These are phyloP conservation scores for Dichetophora obliterata DNA, from an alignment of 2,888 invertebrate genomes.

Conservation along the genomic window DNA sequence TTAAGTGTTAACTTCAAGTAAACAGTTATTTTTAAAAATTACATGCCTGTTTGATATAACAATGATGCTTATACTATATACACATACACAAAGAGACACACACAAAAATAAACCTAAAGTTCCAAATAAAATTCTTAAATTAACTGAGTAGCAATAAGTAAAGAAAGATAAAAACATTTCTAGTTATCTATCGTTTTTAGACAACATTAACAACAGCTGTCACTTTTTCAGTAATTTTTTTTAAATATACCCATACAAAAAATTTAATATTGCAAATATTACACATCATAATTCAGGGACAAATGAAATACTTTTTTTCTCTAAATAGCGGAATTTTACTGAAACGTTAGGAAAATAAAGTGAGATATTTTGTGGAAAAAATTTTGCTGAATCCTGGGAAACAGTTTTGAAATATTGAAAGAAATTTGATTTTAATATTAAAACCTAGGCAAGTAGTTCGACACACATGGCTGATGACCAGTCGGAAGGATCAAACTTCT, in stretches of 20 bases:
- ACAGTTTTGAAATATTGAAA: conserved; percentile 1
- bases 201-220: background rate
- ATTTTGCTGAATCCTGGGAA: background rate
- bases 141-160: background rate
- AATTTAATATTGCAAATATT: background rate
- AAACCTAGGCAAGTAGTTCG: background rate
- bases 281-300: conserved; percentile 9
- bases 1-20: background rate
- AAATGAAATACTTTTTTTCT: too few species aligned
- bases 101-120: background rate
- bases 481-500: background rate
- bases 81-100: background rate
- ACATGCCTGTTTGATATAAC: background rate
- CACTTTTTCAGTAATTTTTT: background rate
- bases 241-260: background rate
- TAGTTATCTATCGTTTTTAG: background rate
- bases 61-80: background rate
- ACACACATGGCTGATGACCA: background rate
- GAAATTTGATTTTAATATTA: conserved; percentile 1
- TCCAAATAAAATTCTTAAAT: too few species aligned
- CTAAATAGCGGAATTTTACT: background rate
- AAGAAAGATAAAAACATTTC: background rate
- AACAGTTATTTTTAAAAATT: background rate
- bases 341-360: background rate
- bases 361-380: too few species aligned